Base-by-base conservation (phyloP, 30 jellyfish, hydroid and myxozoan species). In the Rhopilema esculentum region DNA sequence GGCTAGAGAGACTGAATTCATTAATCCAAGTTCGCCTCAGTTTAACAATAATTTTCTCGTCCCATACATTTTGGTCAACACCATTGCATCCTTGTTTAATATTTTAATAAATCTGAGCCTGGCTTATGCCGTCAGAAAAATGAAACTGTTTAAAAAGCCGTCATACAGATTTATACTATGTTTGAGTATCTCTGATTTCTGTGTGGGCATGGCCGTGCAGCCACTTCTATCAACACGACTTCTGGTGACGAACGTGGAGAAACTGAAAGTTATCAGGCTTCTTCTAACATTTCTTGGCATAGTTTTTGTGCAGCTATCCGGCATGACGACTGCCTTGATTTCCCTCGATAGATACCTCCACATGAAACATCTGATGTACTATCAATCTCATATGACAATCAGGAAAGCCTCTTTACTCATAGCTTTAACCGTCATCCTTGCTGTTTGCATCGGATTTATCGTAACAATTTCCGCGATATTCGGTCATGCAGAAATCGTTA, bases 301-400 rank as follows among this genome's bases (percentile, higher is more conserved):
- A 16, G 32, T 53, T 25, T 49, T 77, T 27, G 72, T 57, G 16
- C 66, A 77, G 53, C 57, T 64, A 24, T 77, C 87, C 24, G 87
- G 63, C 0, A 31, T 77, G 29, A 49, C 62, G 75, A 77, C 87
- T 12, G 74, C 66, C 16, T 75, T 51, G 1, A 77, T 77, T 6
- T 51, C 87, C 0, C 62, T 77, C 19, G 87, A 77, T 51, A 71
- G 87, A 1, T 77, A 77, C 24, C 17, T 77, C 25, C 87, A 77
- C 32, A 77, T 77, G 87, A 77, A 31, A 27, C 87, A 77, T 77
- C 25, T 77, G 65, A 17, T 49, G 26, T 77, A 77, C 66, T 77
- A 77, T 64, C 49, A 77, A 18, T 25, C 87, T 16, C 87, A 77
- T 22, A 77, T 77, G 87, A 77, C 87, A 8, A 57, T 25, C 16